Base-by-base conservation (phyloP, 2,888 invertebrate genomes). In the Periphyllus acericola region DNA sequence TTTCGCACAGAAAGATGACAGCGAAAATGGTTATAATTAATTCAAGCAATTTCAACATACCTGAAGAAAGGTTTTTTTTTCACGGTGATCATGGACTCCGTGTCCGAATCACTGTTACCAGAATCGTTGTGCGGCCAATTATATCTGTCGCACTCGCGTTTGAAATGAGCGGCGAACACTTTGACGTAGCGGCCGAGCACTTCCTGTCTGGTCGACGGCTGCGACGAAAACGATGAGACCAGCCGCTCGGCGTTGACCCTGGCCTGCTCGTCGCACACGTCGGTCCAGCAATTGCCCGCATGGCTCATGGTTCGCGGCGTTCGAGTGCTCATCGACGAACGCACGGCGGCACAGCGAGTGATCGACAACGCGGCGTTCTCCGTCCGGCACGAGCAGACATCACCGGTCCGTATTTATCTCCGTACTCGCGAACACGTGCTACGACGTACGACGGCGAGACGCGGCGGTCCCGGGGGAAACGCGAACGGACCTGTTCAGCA, bases 241-340 rank as follows among this genome's bases (percentile, higher is more conserved):
- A 98, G 97, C 92, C 97, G 96, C 91, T 95, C 95, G 89, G 96
- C 96, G 89, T 97, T 95, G 89, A 95, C 94, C 91, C 94, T 94
- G 89, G 96, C 96, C 92, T 97, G 97, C 91, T 96, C 94, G 92
- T 96, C 96, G 92, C 96, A 96, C 92, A 96, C 96, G 92, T 96
- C 96, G 91, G 94, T 93, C 96, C 96, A n/a, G n/a, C n/a, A 96
- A 92, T 90, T 90, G 66, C 87, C 88, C 25, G 85, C 66, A 85
- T 89, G 79, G 46, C 78, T 89, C 79, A 89, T 83, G 29, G 29
- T 80, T 81, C 32, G 66, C 25, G 66, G 40, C 55, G n/a, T 66
- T 25, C 17, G 46, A 32, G 21, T 19, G 0, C 29, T 72, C 36
- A 72, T 32, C 21, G 66, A 66, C 32, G 74, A 36, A 40, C 36